Conservation (phyloP, 2,888 invertebrate species). For the Nephrotoma flavescens region DNA sequence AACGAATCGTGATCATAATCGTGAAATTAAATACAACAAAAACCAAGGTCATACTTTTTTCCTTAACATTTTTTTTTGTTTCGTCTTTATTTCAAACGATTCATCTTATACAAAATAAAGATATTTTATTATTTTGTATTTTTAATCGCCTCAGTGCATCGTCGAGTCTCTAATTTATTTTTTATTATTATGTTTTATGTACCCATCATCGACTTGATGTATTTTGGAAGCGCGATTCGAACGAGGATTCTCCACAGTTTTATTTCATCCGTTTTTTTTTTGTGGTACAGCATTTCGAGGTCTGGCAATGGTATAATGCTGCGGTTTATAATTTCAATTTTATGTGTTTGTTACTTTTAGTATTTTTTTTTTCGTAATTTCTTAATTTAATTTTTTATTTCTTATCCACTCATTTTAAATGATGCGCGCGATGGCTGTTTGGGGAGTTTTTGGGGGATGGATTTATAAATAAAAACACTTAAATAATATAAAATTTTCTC, state of each 20-base stretch:
- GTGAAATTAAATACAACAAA: background rate
- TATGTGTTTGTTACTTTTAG: too few relatives aligned
- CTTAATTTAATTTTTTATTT: too few relatives aligned
- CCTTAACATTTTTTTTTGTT: background rate
- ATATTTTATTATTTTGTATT: background rate
- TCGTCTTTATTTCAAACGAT: background rate
- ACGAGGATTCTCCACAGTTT: background rate
- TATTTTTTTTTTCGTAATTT: too few relatives aligned
- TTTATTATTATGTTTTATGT: background rate
- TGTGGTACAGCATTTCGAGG: too few relatives aligned
- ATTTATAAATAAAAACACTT: too few relatives aligned
- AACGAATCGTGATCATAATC: background rate
- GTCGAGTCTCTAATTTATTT: background rate
- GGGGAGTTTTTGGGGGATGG: too few relatives aligned
- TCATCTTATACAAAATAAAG: background rate
- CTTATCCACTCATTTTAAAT: too few relatives aligned
- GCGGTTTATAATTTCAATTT: too few relatives aligned
- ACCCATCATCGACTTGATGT: background rate
- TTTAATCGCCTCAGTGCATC: background rate
- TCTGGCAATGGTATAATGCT: too few relatives aligned
- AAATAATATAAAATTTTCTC: too few relatives aligned
- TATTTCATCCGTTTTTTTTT: too few relatives aligned
- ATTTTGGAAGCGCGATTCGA: background rate
- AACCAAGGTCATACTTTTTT: background rate
- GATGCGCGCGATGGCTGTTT: too few relatives aligned